These are phyloP conservation scores for Murina feae DNA, from an alignment of 2,113 vertebrate species.

Conservation along the genomic window DNA sequence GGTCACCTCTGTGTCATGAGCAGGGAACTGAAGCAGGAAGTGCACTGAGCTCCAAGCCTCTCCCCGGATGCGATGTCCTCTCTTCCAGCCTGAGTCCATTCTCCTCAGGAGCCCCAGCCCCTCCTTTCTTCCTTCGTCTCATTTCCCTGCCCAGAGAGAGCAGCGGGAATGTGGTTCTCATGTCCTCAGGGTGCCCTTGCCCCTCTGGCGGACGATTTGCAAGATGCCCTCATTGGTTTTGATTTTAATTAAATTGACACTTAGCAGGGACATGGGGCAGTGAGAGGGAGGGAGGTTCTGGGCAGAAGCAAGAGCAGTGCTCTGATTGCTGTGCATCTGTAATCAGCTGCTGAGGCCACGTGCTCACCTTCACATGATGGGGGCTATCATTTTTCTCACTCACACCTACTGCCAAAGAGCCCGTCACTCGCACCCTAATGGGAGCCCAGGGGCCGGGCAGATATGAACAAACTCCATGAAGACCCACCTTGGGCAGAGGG, in stretches of 20 bases:
- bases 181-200: neutral
- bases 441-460: neutral
- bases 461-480: neutral
- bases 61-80: accelerated
- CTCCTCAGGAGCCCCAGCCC: neutral
- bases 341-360: accelerated
- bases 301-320: neutral
- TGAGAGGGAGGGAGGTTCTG: neutral
- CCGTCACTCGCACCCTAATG: neutral
- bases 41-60: accelerated
- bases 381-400: neutral
- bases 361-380: neutral
- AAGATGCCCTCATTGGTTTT: neutral
- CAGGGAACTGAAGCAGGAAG: neutral
- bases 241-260: neutral
- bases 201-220: neutral
- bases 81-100: neutral
- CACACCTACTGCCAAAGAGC: neutral
- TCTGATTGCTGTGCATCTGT: neutral
- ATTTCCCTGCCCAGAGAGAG: neutral
- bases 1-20: neutral
- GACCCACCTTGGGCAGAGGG: neutral
- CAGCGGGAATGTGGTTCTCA: neutral
- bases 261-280: accelerated
- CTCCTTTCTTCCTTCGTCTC: neutral